Evolutionary conservation across 2,797 vertebrate species (phyloP).

Genomic region (Lacerta bilineata): DNA sequence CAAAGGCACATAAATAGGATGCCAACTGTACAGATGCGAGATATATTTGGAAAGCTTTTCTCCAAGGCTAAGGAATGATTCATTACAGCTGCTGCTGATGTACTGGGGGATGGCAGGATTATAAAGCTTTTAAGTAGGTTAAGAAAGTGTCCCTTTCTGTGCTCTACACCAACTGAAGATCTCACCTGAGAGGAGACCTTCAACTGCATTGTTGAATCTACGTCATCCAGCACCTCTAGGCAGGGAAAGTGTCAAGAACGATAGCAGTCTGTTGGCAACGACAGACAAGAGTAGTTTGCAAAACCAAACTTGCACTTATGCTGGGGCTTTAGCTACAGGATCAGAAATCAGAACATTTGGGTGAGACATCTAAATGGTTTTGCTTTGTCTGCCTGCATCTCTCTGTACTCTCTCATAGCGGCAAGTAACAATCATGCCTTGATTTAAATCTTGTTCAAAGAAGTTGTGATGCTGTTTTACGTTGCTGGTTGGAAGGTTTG

Average conservation of each 20-base stretch:
- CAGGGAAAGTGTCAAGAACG: background rate
- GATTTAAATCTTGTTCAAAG: background rate
- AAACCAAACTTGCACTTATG: constrained; percentile 10
- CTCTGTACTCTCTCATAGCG: background rate
- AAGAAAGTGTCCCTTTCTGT: background rate
- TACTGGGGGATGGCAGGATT: background rate
- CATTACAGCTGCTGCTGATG: background rate
- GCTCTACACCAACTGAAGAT: background rate
- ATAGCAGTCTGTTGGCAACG: background rate
- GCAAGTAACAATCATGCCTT: background rate
- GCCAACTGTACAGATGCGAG: background rate
- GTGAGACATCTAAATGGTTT: background rate
- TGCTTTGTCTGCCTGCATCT: background rate
- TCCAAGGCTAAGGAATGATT: background rate
- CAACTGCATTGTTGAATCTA: constrained; percentile 4
- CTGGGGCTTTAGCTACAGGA: background rate
- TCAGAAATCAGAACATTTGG: background rate
- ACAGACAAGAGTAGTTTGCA: constrained; percentile 11
- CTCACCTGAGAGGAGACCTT: background rate
- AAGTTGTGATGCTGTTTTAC: background rate
- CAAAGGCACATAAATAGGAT: background rate
- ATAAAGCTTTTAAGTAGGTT: background rate
- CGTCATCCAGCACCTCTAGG: background rate
- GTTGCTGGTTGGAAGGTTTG: background rate
- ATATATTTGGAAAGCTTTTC: constrained; percentile 9